Base-by-base conservation (phyloP, 2,113 vertebrate species). In the Zosterops lateralis region DNA sequence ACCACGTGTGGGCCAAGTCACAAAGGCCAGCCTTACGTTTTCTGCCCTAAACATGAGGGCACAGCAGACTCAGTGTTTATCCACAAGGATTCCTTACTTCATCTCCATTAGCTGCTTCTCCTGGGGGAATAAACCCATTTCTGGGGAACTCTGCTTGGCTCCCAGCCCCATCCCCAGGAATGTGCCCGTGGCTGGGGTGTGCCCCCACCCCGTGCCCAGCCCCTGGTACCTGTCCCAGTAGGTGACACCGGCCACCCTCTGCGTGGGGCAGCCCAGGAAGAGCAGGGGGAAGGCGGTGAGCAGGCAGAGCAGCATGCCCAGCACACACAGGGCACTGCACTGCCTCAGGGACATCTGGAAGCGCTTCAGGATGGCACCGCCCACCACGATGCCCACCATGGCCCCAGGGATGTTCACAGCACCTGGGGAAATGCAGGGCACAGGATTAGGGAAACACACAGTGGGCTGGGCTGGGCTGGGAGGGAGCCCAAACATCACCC, bases 261-360 rank as follows among this genome's bases (percentile, higher is more conserved):
- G 98, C 0, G 98, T 98, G 19, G 98, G 82, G 82, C 99, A 99
- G 92, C 99, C 99, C 1, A 99, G 92, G 95, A 99, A 97, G 80
- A 99, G 94, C 78, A 99, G 97, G 1, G 99, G 99, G 0, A 98
- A 9, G 19, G 97, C 96, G 2, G 96, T 9, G 5, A 98, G 28
- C 7, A 98, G 29, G 61, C 98, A 97, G 9, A 97, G 28, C 14
- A 98, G 44, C 57, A 98, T 86, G 29, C 97, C 97, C 0, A 87
- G 20, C 5, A 98, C 70, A 19, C 99, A 99, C 88, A 99, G 87
- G 74, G 66, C 57, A 0, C 97, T 96, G 26, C 98, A 98, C 2
- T 95, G 96, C 38, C 36, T 45, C 22, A 98, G 94, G 1, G 98
- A 97, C 85, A 99, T 90, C 45, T 86, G 97, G 82, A 98, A 93